These are phyloP conservation scores for Synanthedon tipuliformis DNA, from an alignment of 2,888 invertebrate genomes.

Conservation along the genomic window DNA sequence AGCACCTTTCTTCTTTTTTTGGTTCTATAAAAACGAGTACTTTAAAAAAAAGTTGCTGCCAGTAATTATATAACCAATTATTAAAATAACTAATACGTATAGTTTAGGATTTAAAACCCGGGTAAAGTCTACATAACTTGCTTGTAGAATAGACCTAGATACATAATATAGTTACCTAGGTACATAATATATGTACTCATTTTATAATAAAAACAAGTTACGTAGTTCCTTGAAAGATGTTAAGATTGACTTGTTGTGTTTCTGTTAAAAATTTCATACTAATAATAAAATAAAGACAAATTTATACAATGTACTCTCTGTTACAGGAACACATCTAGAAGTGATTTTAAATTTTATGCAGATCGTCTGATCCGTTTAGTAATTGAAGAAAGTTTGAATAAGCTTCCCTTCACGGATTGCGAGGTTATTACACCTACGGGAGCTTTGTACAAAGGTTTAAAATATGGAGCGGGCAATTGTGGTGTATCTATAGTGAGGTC, in stretches of 20 bases:
- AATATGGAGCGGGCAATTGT: constrained; percentile 97
- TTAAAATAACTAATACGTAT: too few species aligned
- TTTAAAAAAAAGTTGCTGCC: too few species aligned
- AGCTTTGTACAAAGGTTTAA: constrained; percentile 89
- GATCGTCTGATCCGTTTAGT: constrained; percentile 97
- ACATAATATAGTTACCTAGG: background rate
- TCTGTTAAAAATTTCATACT: background rate
- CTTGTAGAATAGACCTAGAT: too few species aligned
- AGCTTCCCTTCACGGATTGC: constrained; percentile 92
- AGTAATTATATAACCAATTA: too few species aligned
- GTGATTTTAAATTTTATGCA: constrained; percentile 98
- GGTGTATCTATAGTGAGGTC: constrained; percentile 97
- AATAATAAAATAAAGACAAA: background rate
- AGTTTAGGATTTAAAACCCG: too few species aligned
- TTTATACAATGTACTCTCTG: constrained; percentile 7
- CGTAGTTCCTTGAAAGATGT: background rate
- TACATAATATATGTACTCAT: background rate
- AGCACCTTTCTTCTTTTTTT: background rate
- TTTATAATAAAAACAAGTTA: background rate
- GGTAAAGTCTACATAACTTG: too few species aligned
- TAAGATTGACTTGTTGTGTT: background rate
- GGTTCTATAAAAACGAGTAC: too few species aligned
- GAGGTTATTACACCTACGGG: constrained; percentile 94
- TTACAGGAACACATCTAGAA: constrained; percentile 87
- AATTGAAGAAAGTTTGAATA: constrained; percentile 97